Percentiles rank a stretch among this genome's conserved stretches.
These are phyloP conservation scores for Steinernema scapterisci DNA, from an alignment of 2,888 invertebrate genomes.

Conservation along the genomic window DNA sequence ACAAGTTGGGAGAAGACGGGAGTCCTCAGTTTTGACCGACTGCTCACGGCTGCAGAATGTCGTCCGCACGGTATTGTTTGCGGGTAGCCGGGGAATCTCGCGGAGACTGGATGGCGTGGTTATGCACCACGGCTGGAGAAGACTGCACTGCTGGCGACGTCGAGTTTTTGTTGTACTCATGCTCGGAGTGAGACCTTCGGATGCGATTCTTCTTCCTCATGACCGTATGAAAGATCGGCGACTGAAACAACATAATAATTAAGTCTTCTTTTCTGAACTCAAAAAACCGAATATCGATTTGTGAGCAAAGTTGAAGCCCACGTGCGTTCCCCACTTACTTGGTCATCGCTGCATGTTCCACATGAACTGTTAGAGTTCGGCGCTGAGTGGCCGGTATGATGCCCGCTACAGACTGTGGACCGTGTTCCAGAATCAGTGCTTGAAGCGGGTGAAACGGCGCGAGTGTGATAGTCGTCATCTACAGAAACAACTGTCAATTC, in stretches of 20 bases:
- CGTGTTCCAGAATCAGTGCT: slow-evolving; percentile 43
- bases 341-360: slow-evolving; percentile 28
- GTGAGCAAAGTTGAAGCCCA: too few relatives aligned
- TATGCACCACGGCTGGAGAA: not conserved
- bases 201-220: slow-evolving; percentile 68
- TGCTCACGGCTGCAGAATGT: not conserved
- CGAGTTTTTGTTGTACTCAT: slow-evolving; percentile 25
- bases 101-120: slow-evolving; percentile 1
- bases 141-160: not conserved
- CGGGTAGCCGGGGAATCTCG: slow-evolving; percentile 7
- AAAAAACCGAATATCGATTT: too few relatives aligned
- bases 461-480: slow-evolving; percentile 51
- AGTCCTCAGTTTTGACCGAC: not conserved
- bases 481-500: slow-evolving; percentile 5
- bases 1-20: not conserved
- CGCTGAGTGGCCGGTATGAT: not conserved
- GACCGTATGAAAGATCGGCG: slow-evolving; percentile 57
- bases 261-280: too few relatives aligned
- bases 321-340: not conserved
- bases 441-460: slow-evolving; percentile 51
- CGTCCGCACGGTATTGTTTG: not conserved
- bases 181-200: slow-evolving; percentile 16
- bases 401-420: slow-evolving; percentile 22
- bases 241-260: too few relatives aligned
- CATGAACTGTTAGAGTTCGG: slow-evolving; percentile 18